Evolutionary conservation across 2,888 invertebrate species (phyloP).

Genomic region (Lampropteryx suffumata): DNA sequence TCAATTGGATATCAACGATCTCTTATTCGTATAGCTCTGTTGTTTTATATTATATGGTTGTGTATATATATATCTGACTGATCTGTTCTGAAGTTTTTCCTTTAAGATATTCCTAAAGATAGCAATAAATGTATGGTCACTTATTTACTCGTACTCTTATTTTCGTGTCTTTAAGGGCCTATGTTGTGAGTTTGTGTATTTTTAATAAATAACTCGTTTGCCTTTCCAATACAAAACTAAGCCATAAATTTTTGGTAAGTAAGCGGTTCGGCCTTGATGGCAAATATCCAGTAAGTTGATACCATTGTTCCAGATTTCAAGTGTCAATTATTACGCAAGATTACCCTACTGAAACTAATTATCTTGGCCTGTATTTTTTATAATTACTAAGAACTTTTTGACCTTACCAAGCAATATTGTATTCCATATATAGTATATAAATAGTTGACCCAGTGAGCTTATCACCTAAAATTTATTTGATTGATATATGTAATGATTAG

Average conservation of each 20-base stretch:
- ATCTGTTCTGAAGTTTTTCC: no score
- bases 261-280: conserved; percentile 38
- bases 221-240: conserved; percentile 27
- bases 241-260: conserved; percentile 25
- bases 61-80: no score
- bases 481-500: no score
- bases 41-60: no score
- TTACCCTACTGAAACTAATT: conserved; percentile 9
- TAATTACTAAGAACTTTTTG: no score
- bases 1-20: conserved; percentile 41
- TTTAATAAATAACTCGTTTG: conserved; percentile 24
- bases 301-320: conserved; percentile 42
- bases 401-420: neutral
- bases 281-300: conserved; percentile 37
- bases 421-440: no score
- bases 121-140: no score
- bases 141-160: no score
- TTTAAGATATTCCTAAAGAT: neutral
- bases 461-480: no score
- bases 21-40: conserved; percentile 11
- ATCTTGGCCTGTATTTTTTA: no score
- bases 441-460: no score
- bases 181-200: neutral
- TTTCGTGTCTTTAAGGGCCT: no score
- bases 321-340: conserved; percentile 19